These are phyloP conservation scores for Vulpes lagopus DNA, from an alignment of 2,113 vertebrate genomes.

Conservation along the genomic window DNA sequence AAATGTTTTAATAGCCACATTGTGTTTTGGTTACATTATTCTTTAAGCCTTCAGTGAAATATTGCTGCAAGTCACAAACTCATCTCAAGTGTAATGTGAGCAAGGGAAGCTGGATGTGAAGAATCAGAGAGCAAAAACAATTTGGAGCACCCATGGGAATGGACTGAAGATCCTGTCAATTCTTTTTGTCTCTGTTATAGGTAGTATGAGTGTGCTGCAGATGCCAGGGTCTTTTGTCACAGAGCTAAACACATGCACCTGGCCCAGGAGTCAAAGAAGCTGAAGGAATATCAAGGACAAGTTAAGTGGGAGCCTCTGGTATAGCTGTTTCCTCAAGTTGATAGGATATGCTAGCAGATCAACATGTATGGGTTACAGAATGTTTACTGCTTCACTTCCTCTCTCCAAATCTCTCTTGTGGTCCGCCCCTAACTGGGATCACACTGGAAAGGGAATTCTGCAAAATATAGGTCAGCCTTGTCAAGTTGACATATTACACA, in stretches of 20 bases:
- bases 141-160: not conserved
- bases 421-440: not conserved
- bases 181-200: not conserved
- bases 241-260: not conserved
- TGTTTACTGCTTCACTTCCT: not conserved
- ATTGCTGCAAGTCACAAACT: not conserved
- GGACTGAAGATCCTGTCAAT: not conserved
- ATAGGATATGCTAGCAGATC: not conserved
- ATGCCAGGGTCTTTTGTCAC: not conserved
- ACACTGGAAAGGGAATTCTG: not conserved
- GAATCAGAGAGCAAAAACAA: not conserved
- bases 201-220: not conserved
- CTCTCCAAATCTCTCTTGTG: not conserved
- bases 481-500: not conserved
- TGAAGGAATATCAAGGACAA: not conserved
- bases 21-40: not conserved
- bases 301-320: not conserved
- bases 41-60: not conserved
- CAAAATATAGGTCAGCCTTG: not conserved
- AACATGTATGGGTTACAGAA: not conserved
- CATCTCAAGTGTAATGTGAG: not conserved
- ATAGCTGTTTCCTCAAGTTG: not conserved
- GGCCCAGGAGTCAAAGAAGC: not conserved
- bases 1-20: not conserved
- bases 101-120: not conserved